Percentiles rank a stretch among this genome's conserved stretches.
These are phyloP conservation scores for Solenopsis invicta DNA, from an alignment of 1,140 invertebrate genomes.

Conservation along the genomic window DNA sequence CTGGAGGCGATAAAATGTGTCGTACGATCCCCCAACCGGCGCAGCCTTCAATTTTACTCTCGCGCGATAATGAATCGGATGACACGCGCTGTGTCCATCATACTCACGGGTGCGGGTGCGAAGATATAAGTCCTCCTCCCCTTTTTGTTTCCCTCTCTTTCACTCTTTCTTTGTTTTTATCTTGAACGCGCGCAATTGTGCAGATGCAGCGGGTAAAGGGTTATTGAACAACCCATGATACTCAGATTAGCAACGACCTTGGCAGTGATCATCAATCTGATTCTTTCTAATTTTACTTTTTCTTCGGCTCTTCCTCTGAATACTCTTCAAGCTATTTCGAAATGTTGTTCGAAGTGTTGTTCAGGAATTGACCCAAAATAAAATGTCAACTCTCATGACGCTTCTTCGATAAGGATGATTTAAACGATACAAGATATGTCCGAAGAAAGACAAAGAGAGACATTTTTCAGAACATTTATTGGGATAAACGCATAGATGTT, in stretches of 20 bases:
- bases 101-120: not conserved
- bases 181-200: not conserved
- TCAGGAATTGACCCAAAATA: not conserved
- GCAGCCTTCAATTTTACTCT: constrained; percentile 10
- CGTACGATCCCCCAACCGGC: constrained; percentile 35
- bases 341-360: not conserved
- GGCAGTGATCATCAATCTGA: not conserved
- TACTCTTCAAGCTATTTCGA: not conserved
- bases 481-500: not conserved
- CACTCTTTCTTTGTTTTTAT: not conserved
- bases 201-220: too few species aligned
- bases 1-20: constrained; percentile 62
- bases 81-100: not conserved
- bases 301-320: not conserved
- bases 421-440: not conserved
- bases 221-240: not conserved
- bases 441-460: not conserved
- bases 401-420: not conserved
- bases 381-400: not conserved
- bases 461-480: not conserved
- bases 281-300: not conserved
- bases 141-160: not conserved
- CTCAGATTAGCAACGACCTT: not conserved
- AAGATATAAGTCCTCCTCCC: constrained; percentile 18
- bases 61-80: constrained; percentile 35